Evolutionary conservation across 2,113 vertebrate genomes (phyloP), one percentile per base, ranked within the genome.

Genomic region (Pardalotus punctatus): DNA sequence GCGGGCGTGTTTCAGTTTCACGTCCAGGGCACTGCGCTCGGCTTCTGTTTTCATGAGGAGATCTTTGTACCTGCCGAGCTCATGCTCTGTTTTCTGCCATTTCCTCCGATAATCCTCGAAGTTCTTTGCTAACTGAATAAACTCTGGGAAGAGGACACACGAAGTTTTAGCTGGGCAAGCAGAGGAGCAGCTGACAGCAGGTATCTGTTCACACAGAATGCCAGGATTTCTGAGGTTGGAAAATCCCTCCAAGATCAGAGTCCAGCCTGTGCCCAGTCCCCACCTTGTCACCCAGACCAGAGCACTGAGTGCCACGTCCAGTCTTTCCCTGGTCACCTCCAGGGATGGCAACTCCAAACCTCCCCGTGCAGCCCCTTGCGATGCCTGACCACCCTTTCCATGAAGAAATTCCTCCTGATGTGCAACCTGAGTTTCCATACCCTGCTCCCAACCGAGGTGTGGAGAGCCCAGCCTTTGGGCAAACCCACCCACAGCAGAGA

Each of bases 1-100:
- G 35, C 99, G 99, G 33, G 99, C 99, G 3, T 99, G 99, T 96
- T 99, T 99, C 85, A 99, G 98, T 95, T 99, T 99, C 84, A 99
- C 99, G 58, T 99, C 99, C 97, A 99, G 76, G 12, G 99, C 98
- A 8, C 98, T 98, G 7, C 98, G 98, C 69, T 99, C 99, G 0
- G 99, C 98, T 91, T 99, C 98, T 0, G 98, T 97, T 95, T 99
- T 99, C 96, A 99, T 98, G 57, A 99, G 98, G 22, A 98, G 95
- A 81, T 99, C 99, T 88, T 98, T 99, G 96, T 97, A 99, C 45
- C 97, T 98, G 13, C 97, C 97, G 48, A 99, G 96, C 5, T 99
- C 99, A 0, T 98, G 98, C 91, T 99, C 98, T 0, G 97, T 90
- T 81, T 97, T 98, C 91, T 99, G 98, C 98, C 98, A 98, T 79